phyloP scores from a whole-genome alignment of 2,797 vertebrate genomes.

The Thripadectes ignobilis region DNA sequence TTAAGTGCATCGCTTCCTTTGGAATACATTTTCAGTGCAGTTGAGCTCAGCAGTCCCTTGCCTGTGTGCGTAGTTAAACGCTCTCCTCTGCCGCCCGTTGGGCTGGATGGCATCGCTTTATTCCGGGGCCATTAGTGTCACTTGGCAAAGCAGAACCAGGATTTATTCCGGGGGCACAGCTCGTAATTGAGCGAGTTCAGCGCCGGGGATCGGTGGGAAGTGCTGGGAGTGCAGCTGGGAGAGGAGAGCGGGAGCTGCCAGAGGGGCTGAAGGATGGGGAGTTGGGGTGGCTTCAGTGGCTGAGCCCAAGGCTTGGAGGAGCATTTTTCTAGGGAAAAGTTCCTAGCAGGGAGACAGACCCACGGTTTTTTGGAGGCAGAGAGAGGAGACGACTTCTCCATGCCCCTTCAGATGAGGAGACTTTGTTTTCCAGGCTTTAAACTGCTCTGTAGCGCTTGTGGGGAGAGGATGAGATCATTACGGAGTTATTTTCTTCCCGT shows the following conservation, averaged over 20 bases:
- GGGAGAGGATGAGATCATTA: neutral
- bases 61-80: conserved; percentile 67
- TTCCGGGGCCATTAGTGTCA: conserved; percentile 76
- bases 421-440: neutral
- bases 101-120: conserved; percentile 72
- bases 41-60: conserved; percentile 71
- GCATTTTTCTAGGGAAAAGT: neutral
- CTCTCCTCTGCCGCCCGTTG: conserved; percentile 61
- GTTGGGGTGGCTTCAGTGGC: neutral
- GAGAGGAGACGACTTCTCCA: neutral
- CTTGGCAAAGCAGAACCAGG: conserved; percentile 69
- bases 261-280: neutral
- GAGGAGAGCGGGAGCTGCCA: neutral
- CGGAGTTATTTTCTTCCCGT: neutral
- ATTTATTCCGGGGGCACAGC: conserved; percentile 67
- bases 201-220: neutral
- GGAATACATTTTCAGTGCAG: conserved; percentile 71
- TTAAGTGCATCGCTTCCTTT: conserved; percentile 75
- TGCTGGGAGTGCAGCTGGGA: neutral
- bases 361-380: neutral
- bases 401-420: neutral
- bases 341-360: neutral
- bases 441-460: accelerated
- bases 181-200: conserved; percentile 43
- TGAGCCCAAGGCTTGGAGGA: accelerated